Percentiles rank a stretch among this genome's conserved stretches.
Evolutionary conservation across 2,888 invertebrate genomes (phyloP).

Genomic region (Rhagium mordax): DNA sequence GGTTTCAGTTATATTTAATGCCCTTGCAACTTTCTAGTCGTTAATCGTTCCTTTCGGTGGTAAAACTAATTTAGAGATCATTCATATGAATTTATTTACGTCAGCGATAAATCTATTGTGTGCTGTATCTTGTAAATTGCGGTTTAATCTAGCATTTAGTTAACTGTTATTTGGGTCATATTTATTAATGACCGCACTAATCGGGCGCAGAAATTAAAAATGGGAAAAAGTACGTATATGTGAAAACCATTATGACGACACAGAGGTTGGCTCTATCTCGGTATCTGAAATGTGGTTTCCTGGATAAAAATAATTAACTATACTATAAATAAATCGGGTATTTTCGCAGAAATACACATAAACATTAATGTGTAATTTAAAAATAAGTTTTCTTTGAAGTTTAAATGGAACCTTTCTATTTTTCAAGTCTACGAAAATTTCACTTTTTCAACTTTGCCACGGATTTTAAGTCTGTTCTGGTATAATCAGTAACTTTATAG

Average conservation of each 20-base stretch:
- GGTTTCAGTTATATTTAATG: too few species aligned
- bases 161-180: conserved; percentile 34
- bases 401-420: background rate
- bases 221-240: conserved; percentile 2
- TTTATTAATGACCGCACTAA: conserved; percentile 21
- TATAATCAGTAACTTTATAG: too few species aligned
- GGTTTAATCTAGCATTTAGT: conserved; percentile 27
- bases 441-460: background rate
- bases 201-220: conserved; percentile 27
- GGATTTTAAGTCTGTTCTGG: background rate
- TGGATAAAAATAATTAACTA: conserved; percentile 38
- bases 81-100: background rate
- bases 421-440: background rate
- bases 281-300: conserved; percentile 34
- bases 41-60: background rate
- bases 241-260: conserved; percentile 26
- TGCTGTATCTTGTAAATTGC: background rate
- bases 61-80: too few species aligned
- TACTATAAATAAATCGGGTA: conserved; percentile 35
- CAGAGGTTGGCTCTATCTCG: conserved; percentile 19
- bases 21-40: background rate
- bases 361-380: conserved; percentile 36
- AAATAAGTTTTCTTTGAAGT: conserved; percentile 32
- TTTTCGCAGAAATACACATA: conserved; percentile 31
- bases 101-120: background rate